These are phyloP conservation scores for Drosophila seguyi DNA, from an alignment of 1,140 invertebrate genomes.

Conservation along the genomic window DNA sequence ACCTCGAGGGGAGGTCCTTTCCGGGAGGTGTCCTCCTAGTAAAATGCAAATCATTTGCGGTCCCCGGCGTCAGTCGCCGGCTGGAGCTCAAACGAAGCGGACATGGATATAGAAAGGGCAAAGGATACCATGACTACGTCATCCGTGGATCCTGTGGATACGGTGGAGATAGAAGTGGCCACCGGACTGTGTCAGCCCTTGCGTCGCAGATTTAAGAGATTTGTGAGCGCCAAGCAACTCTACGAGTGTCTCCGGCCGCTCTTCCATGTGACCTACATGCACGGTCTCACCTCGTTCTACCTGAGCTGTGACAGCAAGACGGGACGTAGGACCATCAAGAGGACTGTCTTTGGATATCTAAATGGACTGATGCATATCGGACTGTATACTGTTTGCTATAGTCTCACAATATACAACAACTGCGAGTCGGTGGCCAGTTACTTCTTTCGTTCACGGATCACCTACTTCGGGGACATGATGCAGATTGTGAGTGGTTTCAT, in stretches of 20 bases:
- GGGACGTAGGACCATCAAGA: constrained; percentile 53
- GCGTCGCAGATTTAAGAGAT: constrained; percentile 47
- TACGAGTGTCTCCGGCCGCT: constrained; percentile 73
- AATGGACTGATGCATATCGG: constrained; percentile 68
- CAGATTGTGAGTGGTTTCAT: constrained; percentile 80
- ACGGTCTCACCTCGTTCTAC: constrained; percentile 77
- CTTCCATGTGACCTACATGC: constrained; percentile 64
- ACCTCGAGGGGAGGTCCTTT: constrained; percentile 23
- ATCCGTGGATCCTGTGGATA: constrained; percentile 25
- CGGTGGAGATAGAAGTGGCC: constrained; percentile 34
- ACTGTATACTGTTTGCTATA: constrained; percentile 63
- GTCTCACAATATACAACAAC: constrained; percentile 65
- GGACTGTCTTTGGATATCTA: constrained; percentile 66
- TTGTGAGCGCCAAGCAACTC: constrained; percentile 69
- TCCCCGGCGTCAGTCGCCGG: constrained; percentile 58
- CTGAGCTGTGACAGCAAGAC: constrained; percentile 35
- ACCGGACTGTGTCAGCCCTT: constrained; percentile 34
- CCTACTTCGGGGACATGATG: constrained; percentile 78
- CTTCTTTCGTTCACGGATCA: constrained; percentile 75
- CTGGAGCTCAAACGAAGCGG: constrained; percentile 56
- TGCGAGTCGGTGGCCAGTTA: constrained; percentile 80
- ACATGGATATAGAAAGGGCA: constrained; percentile 38
- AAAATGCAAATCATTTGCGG: constrained; percentile 71
- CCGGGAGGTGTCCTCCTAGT: not conserved
- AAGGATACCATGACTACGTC: constrained; percentile 17